Conservation (phyloP, 2,888 invertebrate species). For the Homarus gammarus region DNA sequence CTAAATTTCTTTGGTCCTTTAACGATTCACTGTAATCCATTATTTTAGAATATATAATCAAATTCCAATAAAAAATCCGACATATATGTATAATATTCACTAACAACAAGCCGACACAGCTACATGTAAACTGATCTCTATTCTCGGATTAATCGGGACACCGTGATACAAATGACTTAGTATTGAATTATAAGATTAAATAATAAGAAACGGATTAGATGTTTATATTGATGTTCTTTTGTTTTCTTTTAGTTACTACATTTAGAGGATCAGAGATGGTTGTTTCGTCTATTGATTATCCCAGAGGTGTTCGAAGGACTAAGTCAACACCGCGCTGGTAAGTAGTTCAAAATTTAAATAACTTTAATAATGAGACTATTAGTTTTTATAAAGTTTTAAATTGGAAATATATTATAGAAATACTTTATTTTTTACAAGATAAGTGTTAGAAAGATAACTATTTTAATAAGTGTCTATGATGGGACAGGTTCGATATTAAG, state of each 20-base stretch:
- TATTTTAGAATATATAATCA: constrained; percentile 37
- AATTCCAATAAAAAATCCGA: constrained; percentile 46
- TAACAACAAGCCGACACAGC: constrained; percentile 69
- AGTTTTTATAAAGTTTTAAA: neutral
- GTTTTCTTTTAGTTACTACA: neutral
- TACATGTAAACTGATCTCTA: constrained; percentile 49
- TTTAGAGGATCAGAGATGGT: neutral
- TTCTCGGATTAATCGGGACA: neutral
- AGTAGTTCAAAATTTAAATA: constrained; percentile 51
- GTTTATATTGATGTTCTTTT: neutral
- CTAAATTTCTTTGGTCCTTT: constrained; percentile 50
- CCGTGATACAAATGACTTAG: neutral
- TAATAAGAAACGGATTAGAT: neutral
- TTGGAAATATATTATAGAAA: neutral
- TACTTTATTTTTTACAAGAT: neutral
- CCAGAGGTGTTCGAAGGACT: constrained; percentile 20
- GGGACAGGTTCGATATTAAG: constrained; percentile 67
- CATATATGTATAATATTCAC: constrained; percentile 48
- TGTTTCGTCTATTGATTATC: constrained; percentile 49
- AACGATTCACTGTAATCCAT: constrained; percentile 46
- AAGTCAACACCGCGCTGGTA: constrained; percentile 48
- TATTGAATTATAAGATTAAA: neutral
- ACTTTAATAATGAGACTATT: neutral
- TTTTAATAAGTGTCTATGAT: constrained; percentile 53
- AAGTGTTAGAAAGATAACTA: neutral